Conservation (phyloP, 2,888 invertebrate species). For the Cybosia mesomella region DNA sequence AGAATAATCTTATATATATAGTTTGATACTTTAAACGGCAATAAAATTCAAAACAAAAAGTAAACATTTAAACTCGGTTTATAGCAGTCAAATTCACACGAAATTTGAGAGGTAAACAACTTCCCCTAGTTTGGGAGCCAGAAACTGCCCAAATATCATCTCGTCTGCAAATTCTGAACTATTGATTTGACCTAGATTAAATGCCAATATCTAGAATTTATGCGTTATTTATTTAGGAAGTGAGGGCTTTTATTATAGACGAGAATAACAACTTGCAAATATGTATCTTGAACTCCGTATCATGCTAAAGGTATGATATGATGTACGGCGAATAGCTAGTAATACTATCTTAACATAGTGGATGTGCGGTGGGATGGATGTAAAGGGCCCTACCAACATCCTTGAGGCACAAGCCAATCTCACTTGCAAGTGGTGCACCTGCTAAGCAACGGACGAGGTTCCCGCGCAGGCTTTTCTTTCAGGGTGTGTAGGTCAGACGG, state of each 20-base stretch:
- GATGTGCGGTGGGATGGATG: no score
- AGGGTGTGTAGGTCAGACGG: no score
- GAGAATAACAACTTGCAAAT: neutral
- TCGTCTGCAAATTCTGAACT: conserved; percentile 55
- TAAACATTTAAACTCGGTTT: conserved; percentile 6
- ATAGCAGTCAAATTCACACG: conserved; percentile 10
- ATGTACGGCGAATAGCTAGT: no score
- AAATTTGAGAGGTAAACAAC: conserved; percentile 33
- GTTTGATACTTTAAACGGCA: no score
- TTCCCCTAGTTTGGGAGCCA: conserved; percentile 43
- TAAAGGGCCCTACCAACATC: no score
- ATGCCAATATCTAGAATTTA: conserved; percentile 50
- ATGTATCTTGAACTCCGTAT: neutral
- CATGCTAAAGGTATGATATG: neutral
- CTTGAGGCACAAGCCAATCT: no score
- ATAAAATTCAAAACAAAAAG: conserved; percentile 7
- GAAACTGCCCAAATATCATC: conserved; percentile 46
- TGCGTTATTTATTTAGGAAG: conserved; percentile 50
- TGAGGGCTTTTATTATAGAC: neutral
- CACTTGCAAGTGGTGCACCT: no score
- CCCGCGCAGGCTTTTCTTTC: no score
- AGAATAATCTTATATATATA: no score
- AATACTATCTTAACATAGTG: no score
- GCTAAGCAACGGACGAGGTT: no score
- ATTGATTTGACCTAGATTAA: conserved; percentile 69